Evolutionary conservation across 2,113 vertebrate genomes (phyloP), one percentile per base, ranked within the genome.

Genomic region (Sturnira hondurensis): DNA sequence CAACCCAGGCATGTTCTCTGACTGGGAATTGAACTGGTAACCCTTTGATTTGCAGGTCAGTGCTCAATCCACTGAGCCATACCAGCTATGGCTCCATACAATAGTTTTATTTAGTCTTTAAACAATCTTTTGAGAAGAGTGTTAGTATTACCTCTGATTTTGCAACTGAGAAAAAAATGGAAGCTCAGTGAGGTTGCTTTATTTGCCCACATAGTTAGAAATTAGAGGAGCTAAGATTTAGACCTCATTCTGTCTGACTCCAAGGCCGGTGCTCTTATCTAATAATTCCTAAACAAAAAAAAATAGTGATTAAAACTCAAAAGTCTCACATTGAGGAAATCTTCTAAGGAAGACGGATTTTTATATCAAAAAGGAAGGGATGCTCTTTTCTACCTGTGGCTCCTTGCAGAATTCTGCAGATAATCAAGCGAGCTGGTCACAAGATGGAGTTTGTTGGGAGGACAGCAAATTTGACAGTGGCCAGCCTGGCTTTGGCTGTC

Each of bases 381-480:
- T 63, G 38, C 6, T 33, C 73, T 65, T 91, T 33, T 83, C 65
- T 93, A 20, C 54, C 26, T 86, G 47, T 38, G 41, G 14, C 87
- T 56, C 85, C 16, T 94, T 70, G 94, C 71, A 99, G 99, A 74
- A 98, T 99, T 94, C 98, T 99, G 63, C 97, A 93, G 74, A 98
- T 99, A 90, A 99, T 98, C 1, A 98, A 99, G 19, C 97, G 43
- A 54, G 94, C 99, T 41, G 99, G 99, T 78, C 98, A 99, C 84
- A 99, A 98, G 54, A 97, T 99, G 97, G 76, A 97, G 22, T 99
- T 99, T 94, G 20, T 26, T 4, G 98, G 97, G 43, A 98, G 97
- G 56, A 97, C 86, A 7, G 80, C 89, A 0, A 99, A 97, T 24
- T 33, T 99, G 31, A 97, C 95, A 0, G 97, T 97, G 20, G 95